phyloP scores from a whole-genome alignment of 2,113 vertebrate species.

The Cyanoderma ruficeps region DNA sequence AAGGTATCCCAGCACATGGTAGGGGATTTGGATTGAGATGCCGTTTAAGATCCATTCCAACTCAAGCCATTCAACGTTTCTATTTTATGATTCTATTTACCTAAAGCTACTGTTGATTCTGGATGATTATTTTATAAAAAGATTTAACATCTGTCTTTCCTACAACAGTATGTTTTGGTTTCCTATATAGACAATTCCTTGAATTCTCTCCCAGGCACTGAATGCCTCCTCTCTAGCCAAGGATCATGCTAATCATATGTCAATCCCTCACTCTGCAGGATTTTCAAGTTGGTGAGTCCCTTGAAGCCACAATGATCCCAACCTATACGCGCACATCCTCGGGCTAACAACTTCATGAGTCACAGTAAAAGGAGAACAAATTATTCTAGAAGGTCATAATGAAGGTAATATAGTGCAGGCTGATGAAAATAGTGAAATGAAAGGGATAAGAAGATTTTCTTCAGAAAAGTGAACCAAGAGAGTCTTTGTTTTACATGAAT shows the following conservation, averaged over 20 bases:
- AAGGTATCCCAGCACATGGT: rapidly evolving
- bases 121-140: not conserved
- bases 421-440: not conserved
- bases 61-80: not conserved
- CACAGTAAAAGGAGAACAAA: not conserved
- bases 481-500: not conserved
- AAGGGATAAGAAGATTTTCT: not conserved
- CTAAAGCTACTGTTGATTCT: not conserved
- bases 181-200: not conserved
- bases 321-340: not conserved
- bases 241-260: not conserved
- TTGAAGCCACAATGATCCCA: not conserved
- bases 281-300: not conserved
- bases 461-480: not conserved
- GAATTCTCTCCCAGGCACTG: not conserved
- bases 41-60: not conserved
- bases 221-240: not conserved
- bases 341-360: not conserved
- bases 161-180: not conserved
- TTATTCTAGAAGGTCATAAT: not conserved
- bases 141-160: not conserved
- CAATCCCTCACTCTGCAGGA: not conserved
- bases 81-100: not conserved
- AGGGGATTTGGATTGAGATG: not conserved
- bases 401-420: not conserved